Conservation (phyloP, 2,888 invertebrate genomes). For the Graphium colonna region DNA sequence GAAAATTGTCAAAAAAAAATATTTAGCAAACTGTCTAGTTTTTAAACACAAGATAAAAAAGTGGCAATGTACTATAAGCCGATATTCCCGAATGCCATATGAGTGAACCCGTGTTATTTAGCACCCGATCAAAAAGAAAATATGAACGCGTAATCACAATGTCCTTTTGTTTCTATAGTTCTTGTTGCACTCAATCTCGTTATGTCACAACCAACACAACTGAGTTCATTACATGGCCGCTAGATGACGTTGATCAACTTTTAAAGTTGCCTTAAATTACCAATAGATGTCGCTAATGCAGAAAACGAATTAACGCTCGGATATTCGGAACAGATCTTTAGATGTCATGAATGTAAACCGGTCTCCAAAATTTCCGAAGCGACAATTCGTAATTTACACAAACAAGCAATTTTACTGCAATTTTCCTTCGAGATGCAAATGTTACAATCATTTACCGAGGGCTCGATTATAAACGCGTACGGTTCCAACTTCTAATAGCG, state of each 20-base stretch:
- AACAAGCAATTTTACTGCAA: neutral
- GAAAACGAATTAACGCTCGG: slow-evolving; percentile 12
- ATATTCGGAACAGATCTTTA: slow-evolving; percentile 3
- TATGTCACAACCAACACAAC: slow-evolving; percentile 45
- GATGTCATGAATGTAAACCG: neutral
- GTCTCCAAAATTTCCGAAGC: neutral
- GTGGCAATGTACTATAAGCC: slow-evolving; percentile 47
- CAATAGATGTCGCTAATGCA: slow-evolving; percentile 10
- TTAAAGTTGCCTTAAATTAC: neutral
- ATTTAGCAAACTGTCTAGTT: neutral
- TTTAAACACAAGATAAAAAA: slow-evolving; percentile 29
- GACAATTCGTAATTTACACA: neutral
- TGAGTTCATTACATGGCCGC: slow-evolving; percentile 40
- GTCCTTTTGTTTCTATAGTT: slow-evolving; percentile 4
- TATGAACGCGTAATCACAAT: slow-evolving; percentile 32
- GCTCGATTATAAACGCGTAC: neutral
- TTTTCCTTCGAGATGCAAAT: neutral
- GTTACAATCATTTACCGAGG: neutral
- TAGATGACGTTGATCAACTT: slow-evolving; percentile 43
- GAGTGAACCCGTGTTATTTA: slow-evolving; percentile 38
- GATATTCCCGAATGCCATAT: slow-evolving; percentile 46
- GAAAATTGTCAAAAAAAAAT: neutral
- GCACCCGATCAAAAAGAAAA: slow-evolving; percentile 51
- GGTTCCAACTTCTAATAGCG: neutral
- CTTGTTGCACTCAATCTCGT: neutral